phyloP scores from a whole-genome alignment of 1,140 invertebrate genomes.

The Chrysoperla carnea region DNA sequence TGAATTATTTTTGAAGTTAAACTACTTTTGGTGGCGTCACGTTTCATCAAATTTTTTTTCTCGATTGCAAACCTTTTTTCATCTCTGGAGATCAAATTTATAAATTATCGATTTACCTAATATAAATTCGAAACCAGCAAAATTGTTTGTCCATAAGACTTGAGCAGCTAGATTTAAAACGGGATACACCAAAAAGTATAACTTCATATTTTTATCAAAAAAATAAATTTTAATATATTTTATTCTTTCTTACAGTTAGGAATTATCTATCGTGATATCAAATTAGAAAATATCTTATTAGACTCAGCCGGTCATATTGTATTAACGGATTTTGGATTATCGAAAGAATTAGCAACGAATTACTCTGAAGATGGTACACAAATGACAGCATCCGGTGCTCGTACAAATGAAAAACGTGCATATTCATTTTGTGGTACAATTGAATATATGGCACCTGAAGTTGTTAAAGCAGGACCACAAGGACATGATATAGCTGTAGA shows the following conservation, averaged over 20 bases:
- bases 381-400: neutral
- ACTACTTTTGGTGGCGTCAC: neutral
- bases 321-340: slow-evolving; percentile 80
- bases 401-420: slow-evolving; percentile 43
- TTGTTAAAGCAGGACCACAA: slow-evolving; percentile 59
- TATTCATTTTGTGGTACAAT: slow-evolving; percentile 98
- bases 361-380: slow-evolving; percentile 14
- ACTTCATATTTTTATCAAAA: slow-evolving; percentile 2
- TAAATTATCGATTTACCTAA: no score
- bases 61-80: no score
- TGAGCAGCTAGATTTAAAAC: no score
- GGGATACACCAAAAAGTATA: neutral
- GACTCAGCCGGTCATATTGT: slow-evolving; percentile 80
- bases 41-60: neutral
- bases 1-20: neutral
- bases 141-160: no score
- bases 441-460: slow-evolving; percentile 91
- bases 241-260: slow-evolving; percentile 46
- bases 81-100: no score
- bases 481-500: slow-evolving; percentile 90
- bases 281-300: slow-evolving; percentile 82
- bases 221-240: slow-evolving; percentile 3
- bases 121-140: no score
- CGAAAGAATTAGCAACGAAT: slow-evolving; percentile 47
- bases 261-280: slow-evolving; percentile 93